Evolutionary conservation across 2,888 invertebrate species (phyloP).

Genomic region (Caprella mutica): DNA sequence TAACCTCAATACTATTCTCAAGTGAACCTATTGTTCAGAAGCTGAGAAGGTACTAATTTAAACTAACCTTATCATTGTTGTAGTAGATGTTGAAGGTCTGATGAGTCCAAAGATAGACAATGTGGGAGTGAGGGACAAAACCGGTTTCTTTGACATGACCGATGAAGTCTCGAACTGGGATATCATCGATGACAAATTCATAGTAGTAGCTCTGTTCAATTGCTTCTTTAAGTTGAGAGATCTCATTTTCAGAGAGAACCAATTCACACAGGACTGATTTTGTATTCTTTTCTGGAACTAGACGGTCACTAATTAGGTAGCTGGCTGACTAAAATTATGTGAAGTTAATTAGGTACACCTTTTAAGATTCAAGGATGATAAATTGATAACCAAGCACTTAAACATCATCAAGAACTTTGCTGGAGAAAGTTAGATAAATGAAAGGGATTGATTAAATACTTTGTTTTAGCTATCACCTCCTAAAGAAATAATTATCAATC

Average conservation of each 20-base stretch:
- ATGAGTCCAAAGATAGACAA: slow-evolving; percentile 44
- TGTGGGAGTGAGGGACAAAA: slow-evolving; percentile 46
- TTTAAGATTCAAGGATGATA: neutral
- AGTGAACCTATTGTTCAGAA: no score
- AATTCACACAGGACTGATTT: slow-evolving; percentile 42
- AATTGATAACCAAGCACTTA: no score
- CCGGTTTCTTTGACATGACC: slow-evolving; percentile 45
- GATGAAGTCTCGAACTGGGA: slow-evolving; percentile 45
- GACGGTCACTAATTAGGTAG: no score
- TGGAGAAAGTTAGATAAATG: no score
- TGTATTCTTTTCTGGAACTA: slow-evolving; percentile 39
- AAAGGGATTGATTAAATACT: no score
- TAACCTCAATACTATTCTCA: no score
- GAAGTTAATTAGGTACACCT: neutral
- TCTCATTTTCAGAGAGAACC: slow-evolving; percentile 39
- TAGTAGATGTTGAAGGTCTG: slow-evolving; percentile 44
- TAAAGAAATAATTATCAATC: no score
- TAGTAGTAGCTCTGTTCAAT: slow-evolving; percentile 47
- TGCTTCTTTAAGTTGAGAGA: slow-evolving; percentile 41
- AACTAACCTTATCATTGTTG: slow-evolving; percentile 42
- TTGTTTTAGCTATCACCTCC: no score
- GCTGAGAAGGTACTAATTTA: no score
- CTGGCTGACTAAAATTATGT: no score
- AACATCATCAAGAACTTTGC: no score
- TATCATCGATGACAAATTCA: slow-evolving; percentile 45